phyloP scores from a whole-genome alignment of 2,113 vertebrate species.

The Scomber colias region DNA sequence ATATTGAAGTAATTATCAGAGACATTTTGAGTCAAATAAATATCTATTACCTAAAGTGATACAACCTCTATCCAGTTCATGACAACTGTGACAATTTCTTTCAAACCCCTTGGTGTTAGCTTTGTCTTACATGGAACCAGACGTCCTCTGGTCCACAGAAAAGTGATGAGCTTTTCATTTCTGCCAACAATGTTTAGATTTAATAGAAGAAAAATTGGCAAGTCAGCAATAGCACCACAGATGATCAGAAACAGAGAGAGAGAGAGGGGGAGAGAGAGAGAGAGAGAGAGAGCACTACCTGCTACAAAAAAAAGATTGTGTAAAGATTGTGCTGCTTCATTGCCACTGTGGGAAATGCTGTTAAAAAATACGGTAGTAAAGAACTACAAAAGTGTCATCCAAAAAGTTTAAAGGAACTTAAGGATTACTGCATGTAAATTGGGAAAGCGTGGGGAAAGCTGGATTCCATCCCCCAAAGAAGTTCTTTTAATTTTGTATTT shows the following conservation, averaged over 20 bases:
- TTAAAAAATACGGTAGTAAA: not conserved
- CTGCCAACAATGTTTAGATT: conserved; percentile 51
- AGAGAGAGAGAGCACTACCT: not conserved
- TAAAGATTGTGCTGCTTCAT: not conserved
- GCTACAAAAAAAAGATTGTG: not conserved
- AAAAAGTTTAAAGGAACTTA: not conserved
- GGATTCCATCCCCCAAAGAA: not conserved
- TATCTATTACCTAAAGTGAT: conserved; percentile 1
- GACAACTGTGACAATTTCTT: conserved; percentile 14
- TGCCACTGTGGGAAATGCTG: not conserved
- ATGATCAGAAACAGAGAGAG: conserved; percentile 37
- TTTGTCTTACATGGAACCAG: conserved; percentile 19
- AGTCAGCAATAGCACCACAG: conserved; percentile 47
- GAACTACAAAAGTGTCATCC: not conserved
- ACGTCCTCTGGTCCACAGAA: conserved; percentile 29
- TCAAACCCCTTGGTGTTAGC: conserved; percentile 15
- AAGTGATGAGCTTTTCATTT: conserved; percentile 55
- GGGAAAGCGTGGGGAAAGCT: not conserved
- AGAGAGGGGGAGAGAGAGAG: conserved; percentile 3
- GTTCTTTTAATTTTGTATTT: not conserved
- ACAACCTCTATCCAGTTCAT: not conserved
- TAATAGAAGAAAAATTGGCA: conserved; percentile 51
- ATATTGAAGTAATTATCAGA: conserved; percentile 15
- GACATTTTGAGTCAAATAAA: conserved; percentile 10
- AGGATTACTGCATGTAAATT: not conserved